phyloP scores from a whole-genome alignment of 2,888 invertebrate species.

The Sesia apiformis region DNA sequence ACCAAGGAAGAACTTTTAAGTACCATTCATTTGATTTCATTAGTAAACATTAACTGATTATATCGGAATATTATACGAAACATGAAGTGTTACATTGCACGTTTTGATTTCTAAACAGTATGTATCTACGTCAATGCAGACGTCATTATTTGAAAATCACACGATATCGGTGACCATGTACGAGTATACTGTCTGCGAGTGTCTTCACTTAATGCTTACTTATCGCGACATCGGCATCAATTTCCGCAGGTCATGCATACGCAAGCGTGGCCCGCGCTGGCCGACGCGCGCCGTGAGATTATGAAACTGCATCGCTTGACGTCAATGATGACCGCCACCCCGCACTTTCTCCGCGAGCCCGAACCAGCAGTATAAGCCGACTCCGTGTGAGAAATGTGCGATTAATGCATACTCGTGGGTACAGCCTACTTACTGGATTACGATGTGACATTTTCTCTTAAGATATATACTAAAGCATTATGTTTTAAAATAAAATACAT shows the following conservation, averaged over 20 bases:
- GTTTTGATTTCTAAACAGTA: too few species aligned
- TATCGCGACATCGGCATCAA: slow-evolving; percentile 1
- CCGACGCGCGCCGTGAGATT: slow-evolving; percentile 16
- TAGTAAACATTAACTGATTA: not conserved
- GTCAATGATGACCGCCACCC: slow-evolving; percentile 43
- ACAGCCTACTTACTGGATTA: too few species aligned
- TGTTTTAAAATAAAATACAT: too few species aligned
- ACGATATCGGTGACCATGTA: not conserved
- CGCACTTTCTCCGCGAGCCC: slow-evolving; percentile 42
- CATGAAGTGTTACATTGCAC: too few species aligned
- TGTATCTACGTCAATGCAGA: slow-evolving; percentile 3
- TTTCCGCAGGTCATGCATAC: slow-evolving; percentile 7
- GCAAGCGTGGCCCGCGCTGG: not conserved
- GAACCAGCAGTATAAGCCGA: not conserved
- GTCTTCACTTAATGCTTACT: slow-evolving; percentile 1
- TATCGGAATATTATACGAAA: too few species aligned
- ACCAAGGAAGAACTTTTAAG: too few species aligned
- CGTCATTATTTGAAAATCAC: slow-evolving; percentile 11
- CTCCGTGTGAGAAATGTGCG: slow-evolving; percentile 16
- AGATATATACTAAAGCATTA: too few species aligned
- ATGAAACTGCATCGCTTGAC: slow-evolving; percentile 50
- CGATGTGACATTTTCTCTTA: too few species aligned
- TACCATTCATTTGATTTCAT: not conserved
- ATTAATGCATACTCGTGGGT: not conserved
- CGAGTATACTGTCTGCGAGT: not conserved